Base-by-base conservation (phyloP, 1,140 invertebrate genomes). In the Hylaeus anthracinus region DNA sequence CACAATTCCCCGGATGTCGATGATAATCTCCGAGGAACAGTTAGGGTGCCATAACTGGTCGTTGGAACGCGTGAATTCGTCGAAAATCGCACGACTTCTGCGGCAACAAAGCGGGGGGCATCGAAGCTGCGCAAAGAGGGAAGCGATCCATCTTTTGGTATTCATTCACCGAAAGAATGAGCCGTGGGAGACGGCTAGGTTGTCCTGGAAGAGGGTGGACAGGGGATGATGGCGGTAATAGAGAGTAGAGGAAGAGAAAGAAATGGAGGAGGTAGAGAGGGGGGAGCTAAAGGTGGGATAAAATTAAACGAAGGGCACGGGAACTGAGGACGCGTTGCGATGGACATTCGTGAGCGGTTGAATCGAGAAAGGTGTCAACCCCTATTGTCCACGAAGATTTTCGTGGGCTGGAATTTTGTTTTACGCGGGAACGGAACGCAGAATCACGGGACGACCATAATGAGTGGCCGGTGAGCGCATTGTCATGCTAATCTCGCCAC, bases 401-500 rank as follows among this genome's bases (percentile, higher is more conserved):
- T 88, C 80, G 82, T 88, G 48, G 84, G 86, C 81, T 77, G 80
- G 87, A 91, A 90, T 90, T 83, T 90, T 90, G 90, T 90, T 90
- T 89, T 88, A 86, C 84, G 81, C 72, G 48, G 84, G 88, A 85
- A 75, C 86, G 87, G 78, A 81, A 80, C 81, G 70, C 63, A 82
- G 87, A 63, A 82, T 73, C 79, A 64, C 72, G 78, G 26, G 85
- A 81, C 87, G 76, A 79, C 82, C 89, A 91, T 92, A 92, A 92
- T 91, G 91, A 92, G 91, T 91, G 91, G 88, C 89, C 88, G 86
- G 90, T 90, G 87, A 87, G 86, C 86, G 90, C 88, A 92, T 92
- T 92, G 91, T 92, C 90, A 92, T 92, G 91, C 91, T 92, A 92
- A 92, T 92, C 87, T 88, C 82, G 72, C 75, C 65, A 60, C 83